Evolutionary conservation across 2,797 vertebrate species (phyloP).

Genomic region (Tadarida brasiliensis): DNA sequence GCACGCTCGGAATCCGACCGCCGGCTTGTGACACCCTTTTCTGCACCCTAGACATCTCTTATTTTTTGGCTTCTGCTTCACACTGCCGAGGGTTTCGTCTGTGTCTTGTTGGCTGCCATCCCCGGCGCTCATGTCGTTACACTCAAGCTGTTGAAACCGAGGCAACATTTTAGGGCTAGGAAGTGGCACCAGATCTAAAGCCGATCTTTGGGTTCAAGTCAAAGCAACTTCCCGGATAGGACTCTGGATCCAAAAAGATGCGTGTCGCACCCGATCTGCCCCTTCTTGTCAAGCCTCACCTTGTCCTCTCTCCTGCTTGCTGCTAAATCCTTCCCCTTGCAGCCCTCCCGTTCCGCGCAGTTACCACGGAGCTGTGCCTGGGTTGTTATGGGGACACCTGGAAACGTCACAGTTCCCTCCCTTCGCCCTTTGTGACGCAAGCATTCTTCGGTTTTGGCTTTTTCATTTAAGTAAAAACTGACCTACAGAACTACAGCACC

Average conservation of each 20-base stretch:
- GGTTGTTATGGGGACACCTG: rapidly evolving
- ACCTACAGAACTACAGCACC: not conserved
- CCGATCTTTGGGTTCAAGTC: not conserved
- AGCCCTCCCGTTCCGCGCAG: not conserved
- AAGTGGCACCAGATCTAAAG: not conserved
- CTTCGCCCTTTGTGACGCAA: not conserved
- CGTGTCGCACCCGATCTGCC: not conserved
- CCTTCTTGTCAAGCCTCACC: not conserved
- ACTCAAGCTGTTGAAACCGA: not conserved
- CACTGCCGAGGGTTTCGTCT: not conserved
- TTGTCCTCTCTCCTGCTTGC: not conserved
- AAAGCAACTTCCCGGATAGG: not conserved
- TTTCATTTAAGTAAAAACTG: not conserved
- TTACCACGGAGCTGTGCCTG: not conserved
- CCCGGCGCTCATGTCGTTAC: not conserved
- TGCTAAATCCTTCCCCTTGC: not conserved
- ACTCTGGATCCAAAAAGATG: not conserved
- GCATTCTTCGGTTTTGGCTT: not conserved
- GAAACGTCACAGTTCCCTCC: not conserved
- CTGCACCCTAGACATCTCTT: not conserved
- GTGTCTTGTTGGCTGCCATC: not conserved
- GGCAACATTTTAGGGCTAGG: not conserved
- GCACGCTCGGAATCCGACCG: no score
- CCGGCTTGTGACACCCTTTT: no score
- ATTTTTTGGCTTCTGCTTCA: not conserved